Percentiles rank a stretch among this genome's conserved stretches.
Evolutionary conservation across 2,797 vertebrate genomes (phyloP).

Genomic region (Tenualosa thibaudeaui): DNA sequence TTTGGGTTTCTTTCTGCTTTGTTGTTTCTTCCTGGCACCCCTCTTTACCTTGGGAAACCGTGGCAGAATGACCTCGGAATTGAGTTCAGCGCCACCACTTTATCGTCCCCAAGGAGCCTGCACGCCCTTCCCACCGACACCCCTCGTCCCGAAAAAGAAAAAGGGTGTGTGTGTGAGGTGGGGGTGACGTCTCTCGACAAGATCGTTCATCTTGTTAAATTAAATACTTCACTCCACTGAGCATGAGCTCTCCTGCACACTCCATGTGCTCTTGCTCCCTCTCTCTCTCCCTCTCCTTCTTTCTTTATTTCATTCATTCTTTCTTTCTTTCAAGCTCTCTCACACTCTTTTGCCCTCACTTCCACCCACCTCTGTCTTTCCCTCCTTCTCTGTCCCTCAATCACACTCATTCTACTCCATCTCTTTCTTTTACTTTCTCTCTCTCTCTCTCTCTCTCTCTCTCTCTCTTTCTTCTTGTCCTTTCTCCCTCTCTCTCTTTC

Average conservation of each 20-base stretch:
- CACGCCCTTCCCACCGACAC: background rate
- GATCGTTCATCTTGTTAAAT: conserved; percentile 81
- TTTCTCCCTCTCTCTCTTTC: background rate
- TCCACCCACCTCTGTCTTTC: conserved; percentile 49
- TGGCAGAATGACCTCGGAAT: conserved; percentile 65
- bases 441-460: conserved; percentile 31
- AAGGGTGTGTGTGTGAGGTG: conserved; percentile 36
- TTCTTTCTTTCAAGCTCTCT: conserved; percentile 44
- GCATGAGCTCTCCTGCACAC: conserved; percentile 64
- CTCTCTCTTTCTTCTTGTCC: background rate
- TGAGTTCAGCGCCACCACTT: conserved; percentile 45
- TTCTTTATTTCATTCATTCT: conserved; percentile 30
- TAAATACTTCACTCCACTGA: conserved; percentile 79
- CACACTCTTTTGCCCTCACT: conserved; percentile 47
- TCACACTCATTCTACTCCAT: conserved; percentile 48
- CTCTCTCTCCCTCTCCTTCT: conserved; percentile 28
- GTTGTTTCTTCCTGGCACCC: background rate
- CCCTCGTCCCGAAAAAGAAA: background rate
- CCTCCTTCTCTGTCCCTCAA: conserved; percentile 51
- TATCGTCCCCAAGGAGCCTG: conserved; percentile 10
- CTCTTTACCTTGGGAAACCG: conserved; percentile 56
- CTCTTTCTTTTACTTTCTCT: background rate
- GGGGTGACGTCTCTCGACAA: conserved; percentile 63
- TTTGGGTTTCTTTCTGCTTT: conserved; percentile 12
- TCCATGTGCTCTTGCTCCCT: background rate